These are phyloP conservation scores for Astyanax mexicanus DNA, from an alignment of 2,797 vertebrate genomes.

Conservation along the genomic window DNA sequence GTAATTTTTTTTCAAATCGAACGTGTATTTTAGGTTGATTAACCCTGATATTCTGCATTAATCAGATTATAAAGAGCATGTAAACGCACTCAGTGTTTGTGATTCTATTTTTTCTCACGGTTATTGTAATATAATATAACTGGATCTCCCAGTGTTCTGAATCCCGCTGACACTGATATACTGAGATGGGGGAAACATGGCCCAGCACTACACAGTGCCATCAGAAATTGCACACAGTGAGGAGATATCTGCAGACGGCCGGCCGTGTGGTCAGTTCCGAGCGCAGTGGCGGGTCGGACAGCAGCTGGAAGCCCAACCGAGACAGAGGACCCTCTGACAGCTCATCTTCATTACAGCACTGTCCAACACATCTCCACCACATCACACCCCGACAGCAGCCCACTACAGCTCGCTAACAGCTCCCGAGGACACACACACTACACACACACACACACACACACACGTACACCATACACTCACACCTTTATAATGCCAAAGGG, in stretches of 20 bases:
- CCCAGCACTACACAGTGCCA: background rate
- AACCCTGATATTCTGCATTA: no score
- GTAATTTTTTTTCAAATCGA: no score
- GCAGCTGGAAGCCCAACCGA: conserved; percentile 11
- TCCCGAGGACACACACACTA: conserved; percentile 15
- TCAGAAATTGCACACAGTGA: background rate
- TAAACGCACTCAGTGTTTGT: no score
- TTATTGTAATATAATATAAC: no score
- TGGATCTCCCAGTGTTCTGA: no score
- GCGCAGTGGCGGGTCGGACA: conserved; percentile 20
- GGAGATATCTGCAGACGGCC: background rate
- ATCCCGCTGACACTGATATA: no score
- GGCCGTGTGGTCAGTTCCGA: conserved; percentile 15
- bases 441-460: no score
- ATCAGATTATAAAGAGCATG: no score
- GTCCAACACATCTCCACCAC: conserved; percentile 54
- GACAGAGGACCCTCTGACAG: conserved; percentile 38
- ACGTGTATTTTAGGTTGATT: no score
- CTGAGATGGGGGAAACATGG: no score
- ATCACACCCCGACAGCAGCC: conserved; percentile 40
- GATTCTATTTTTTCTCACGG: no score
- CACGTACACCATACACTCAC: background rate
- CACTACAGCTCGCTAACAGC: conserved; percentile 37
- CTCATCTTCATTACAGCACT: conserved; percentile 47
- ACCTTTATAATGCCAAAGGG: conserved; percentile 40